Evolutionary conservation across 2,888 invertebrate genomes (phyloP).

Genomic region (Plebejus melissa): DNA sequence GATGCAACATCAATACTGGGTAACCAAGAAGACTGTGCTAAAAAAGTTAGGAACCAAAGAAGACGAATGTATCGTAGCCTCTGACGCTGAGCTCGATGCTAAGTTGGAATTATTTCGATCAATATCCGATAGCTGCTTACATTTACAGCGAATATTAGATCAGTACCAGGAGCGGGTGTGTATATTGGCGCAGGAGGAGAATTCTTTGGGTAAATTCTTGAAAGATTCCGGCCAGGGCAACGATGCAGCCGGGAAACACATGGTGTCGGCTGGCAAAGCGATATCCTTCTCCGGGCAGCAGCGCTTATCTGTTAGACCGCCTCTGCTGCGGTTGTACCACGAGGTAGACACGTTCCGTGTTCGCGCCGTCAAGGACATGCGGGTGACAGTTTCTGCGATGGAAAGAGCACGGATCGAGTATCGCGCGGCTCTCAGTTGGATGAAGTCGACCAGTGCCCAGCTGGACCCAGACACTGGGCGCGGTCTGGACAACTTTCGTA

Average conservation of each 20-base stretch:
- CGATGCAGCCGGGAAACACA: constrained; percentile 85
- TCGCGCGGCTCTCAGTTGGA: constrained; percentile 96
- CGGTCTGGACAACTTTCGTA: constrained; percentile 96
- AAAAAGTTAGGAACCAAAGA: constrained; percentile 97
- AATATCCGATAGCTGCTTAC: constrained; percentile 93
- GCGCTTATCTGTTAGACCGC: constrained; percentile 90
- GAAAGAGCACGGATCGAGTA: constrained; percentile 97
- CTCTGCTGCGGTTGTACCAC: constrained; percentile 92
- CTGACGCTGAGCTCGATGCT: constrained; percentile 97
- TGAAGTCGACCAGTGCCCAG: constrained; percentile 97
- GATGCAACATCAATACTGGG: constrained; percentile 98
- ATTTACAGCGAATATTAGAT: constrained; percentile 92
- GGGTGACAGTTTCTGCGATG: constrained; percentile 94
- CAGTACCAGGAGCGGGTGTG: constrained; percentile 96
- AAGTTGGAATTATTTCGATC: constrained; percentile 96
- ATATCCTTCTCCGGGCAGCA: constrained; percentile 95
- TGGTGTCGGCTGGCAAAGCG: constrained; percentile 86
- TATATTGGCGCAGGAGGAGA: constrained; percentile 96
- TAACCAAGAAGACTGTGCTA: constrained; percentile 96
- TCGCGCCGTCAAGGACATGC: constrained; percentile 95
- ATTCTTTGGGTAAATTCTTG: constrained; percentile 94
- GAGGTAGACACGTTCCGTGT: constrained; percentile 98
- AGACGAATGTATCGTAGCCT: constrained; percentile 97
- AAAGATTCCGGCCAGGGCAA: constrained; percentile 95
- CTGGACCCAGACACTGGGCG: constrained; percentile 98